Conservation (phyloP, 2,113 vertebrate species). For the Nycticebus coucang region DNA sequence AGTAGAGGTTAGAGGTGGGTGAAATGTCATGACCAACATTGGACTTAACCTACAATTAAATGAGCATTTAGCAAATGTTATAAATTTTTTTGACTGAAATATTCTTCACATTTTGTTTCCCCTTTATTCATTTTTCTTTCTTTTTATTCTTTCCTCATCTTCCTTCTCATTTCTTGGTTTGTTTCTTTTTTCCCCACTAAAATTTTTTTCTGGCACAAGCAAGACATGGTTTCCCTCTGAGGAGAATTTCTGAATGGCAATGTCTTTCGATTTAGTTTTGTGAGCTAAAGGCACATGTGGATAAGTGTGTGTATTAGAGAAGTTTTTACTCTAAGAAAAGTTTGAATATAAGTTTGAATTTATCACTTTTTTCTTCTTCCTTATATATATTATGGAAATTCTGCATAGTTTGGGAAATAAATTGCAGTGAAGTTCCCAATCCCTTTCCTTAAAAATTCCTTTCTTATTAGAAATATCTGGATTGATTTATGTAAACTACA, state of each 20-base stretch:
- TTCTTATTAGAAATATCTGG: neutral
- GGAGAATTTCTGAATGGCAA: neutral
- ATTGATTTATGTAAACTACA: slow-evolving; percentile 44
- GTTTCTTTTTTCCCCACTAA: neutral
- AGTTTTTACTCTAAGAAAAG: neutral
- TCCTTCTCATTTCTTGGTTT: neutral
- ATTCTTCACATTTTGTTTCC: neutral
- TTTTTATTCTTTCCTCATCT: neutral
- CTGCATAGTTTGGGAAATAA: neutral
- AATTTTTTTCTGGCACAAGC: neutral
- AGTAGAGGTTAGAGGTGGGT: neutral
- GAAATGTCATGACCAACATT: neutral
- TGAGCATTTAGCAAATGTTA: neutral
- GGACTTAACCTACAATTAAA: neutral
- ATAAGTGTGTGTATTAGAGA: neutral
- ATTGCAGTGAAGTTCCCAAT: neutral
- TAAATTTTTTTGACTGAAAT: neutral
- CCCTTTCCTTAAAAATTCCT: slow-evolving; percentile 2
- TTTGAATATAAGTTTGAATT: neutral
- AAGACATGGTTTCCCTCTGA: neutral
- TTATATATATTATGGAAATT: slow-evolving; percentile 14
- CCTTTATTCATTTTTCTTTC: neutral
- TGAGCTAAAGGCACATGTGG: neutral
- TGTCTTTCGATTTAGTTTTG: neutral
- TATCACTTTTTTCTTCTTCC: neutral